These are phyloP conservation scores for Speoplatyrhinus poulsoni DNA, from an alignment of 2,113 vertebrate genomes.

Conservation along the genomic window DNA sequence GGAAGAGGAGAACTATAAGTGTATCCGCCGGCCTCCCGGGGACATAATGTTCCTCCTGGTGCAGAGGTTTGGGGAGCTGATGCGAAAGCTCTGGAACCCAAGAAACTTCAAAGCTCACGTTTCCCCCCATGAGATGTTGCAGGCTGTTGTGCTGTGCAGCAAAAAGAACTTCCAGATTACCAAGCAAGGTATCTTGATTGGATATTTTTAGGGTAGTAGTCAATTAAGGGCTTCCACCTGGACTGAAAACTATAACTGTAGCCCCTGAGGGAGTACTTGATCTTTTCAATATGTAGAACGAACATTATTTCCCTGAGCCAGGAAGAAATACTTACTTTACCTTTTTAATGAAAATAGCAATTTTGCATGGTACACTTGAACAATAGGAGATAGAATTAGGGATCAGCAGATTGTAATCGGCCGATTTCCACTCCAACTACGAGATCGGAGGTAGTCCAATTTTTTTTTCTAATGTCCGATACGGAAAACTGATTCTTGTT, in stretches of 20 bases:
- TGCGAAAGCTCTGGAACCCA: conserved; percentile 98
- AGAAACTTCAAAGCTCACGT: conserved; percentile 98
- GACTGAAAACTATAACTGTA: too few relatives aligned
- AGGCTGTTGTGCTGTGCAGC: conserved; percentile 96
- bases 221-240: not conserved
- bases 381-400: not conserved
- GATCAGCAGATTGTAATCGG: too few relatives aligned
- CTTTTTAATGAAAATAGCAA: too few relatives aligned
- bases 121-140: conserved; percentile 97
- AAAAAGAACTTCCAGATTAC: conserved; percentile 99
- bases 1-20: conserved; percentile 92
- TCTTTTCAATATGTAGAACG: too few relatives aligned
- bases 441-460: too few relatives aligned
- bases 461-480: too few relatives aligned
- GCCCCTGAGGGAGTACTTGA: too few relatives aligned
- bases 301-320: too few relatives aligned
- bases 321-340: too few relatives aligned
- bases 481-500: too few relatives aligned
- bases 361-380: not conserved
- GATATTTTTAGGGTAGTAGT: not conserved
- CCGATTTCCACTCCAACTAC: too few relatives aligned
- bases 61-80: conserved; percentile 95
- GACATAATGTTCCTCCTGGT: conserved; percentile 98
- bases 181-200: conserved; percentile 83
- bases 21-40: conserved; percentile 89